These are phyloP conservation scores for Sarcoramphus papa DNA, from an alignment of 2,797 vertebrate genomes.

Conservation along the genomic window DNA sequence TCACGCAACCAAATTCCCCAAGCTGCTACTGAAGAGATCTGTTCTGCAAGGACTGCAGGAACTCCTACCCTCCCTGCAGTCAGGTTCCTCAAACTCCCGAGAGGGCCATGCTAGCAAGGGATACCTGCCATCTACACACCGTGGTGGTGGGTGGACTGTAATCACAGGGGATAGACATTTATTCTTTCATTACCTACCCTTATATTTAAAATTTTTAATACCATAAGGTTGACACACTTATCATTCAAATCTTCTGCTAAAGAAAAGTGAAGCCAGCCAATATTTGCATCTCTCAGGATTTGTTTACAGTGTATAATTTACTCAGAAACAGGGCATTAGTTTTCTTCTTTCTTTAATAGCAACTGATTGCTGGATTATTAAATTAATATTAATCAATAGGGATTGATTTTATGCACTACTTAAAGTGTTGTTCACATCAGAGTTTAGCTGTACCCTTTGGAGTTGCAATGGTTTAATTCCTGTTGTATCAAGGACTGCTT, in stretches of 20 bases:
- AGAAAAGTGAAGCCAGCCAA: neutral
- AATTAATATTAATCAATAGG: neutral
- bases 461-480: neutral
- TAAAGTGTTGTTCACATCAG: neutral
- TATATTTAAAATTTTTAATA: neutral
- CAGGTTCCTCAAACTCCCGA: neutral
- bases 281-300: neutral
- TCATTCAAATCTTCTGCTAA: neutral
- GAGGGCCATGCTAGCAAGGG: neutral
- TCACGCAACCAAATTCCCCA: neutral
- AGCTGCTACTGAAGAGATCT: neutral
- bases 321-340: neutral
- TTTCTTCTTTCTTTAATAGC: neutral
- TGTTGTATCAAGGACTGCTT: neutral
- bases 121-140: neutral
- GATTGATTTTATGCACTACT: neutral
- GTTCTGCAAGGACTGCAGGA: neutral
- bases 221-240: neutral
- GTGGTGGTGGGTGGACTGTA: neutral
- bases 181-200: neutral
- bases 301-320: neutral
- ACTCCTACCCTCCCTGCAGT: neutral
- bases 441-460: neutral
- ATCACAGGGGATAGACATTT: neutral
- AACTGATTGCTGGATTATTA: neutral